Evolutionary conservation across 2,113 vertebrate species (phyloP), one percentile per base, ranked within the genome.

Genomic region (Otis tarda): DNA sequence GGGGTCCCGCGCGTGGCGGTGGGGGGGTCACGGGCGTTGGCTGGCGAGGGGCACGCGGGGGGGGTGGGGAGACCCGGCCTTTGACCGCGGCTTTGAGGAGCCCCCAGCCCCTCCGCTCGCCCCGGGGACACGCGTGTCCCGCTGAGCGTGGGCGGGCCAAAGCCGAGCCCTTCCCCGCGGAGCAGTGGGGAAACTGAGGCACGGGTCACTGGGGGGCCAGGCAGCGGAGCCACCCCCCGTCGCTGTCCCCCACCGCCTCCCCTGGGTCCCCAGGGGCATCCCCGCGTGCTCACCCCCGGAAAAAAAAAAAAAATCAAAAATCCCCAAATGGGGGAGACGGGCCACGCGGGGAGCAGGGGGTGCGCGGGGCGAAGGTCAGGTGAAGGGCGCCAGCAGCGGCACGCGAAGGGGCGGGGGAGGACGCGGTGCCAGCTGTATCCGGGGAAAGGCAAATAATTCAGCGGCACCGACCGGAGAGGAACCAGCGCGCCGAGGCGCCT

Each of bases 401-500:
- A 27, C 56, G 6, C 15, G 2, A 31, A 63, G 88, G 75, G 87
- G 65, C 23, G 74, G 92, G 21, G 57, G 39, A 10, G 53, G 53
- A 14, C 20, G 10, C 60, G 28, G 93, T 94, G 93, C 96, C 95
- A 94, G 96, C 97, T 95, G 94, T 80, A 96, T 9, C 95, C 73
- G 33, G 90, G 91, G 95, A 93, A 93, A 96, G 93, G 95, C 89
- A 81, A 94, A 95, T 94, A 83, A 96, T 95, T 95, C 88, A 91
- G 92, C 88, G 37, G 93, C 90, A 97, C 97, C 94, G 94, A 96
- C 82, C 89, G 67, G 89, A 79, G 93, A 95, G 93, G 87, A 83
- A 87, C n/a, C 93, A 95, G 88, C 92, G 90, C 81, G 68, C 87
- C 12, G 77, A 60, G 86, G 74, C 90, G 61, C 69, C 84, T 97